Evolutionary conservation across 2,888 invertebrate species (phyloP).

Genomic region (Ichneumoninae sp.): DNA sequence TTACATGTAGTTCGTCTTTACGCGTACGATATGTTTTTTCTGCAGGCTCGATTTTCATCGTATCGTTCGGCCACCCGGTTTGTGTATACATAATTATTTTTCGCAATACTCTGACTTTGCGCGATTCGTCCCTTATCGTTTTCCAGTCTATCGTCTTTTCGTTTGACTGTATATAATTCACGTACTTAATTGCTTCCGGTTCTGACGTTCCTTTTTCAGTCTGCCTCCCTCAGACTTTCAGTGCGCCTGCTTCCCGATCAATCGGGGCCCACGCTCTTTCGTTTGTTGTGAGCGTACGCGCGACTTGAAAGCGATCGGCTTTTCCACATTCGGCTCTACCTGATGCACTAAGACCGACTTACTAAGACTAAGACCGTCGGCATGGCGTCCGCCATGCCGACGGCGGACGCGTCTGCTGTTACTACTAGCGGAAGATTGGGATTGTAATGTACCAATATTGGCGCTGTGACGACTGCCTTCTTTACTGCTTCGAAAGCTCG

Average conservation of each 20-base stretch:
- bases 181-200: slow-evolving; percentile 24
- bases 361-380: too few species aligned
- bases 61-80: slow-evolving; percentile 50
- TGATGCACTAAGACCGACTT: slow-evolving; percentile 3
- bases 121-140: slow-evolving; percentile 26
- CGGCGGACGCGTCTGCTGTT: background rate
- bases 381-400: background rate
- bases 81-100: slow-evolving; percentile 44
- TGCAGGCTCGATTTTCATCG: background rate
- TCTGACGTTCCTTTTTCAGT: slow-evolving; percentile 12
- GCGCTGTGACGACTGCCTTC: background rate
- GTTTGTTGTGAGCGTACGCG: slow-evolving; percentile 9
- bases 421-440: slow-evolving; percentile 9
- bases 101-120: slow-evolving; percentile 8
- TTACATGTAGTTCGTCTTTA: background rate
- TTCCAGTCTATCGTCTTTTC: slow-evolving; percentile 24
- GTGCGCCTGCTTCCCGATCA: slow-evolving; percentile 27
- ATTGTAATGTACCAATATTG: slow-evolving; percentile 18
- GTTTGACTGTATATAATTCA: slow-evolving; percentile 6
- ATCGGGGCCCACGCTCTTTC: slow-evolving; percentile 29
- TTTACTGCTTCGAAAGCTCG: slow-evolving; percentile 6
- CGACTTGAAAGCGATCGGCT: slow-evolving; percentile 41
- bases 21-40: slow-evolving; percentile 17
- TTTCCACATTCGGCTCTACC: background rate
- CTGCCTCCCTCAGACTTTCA: too few species aligned